Conservation (phyloP, 2,888 invertebrate species). For the Spialia ferax region DNA sequence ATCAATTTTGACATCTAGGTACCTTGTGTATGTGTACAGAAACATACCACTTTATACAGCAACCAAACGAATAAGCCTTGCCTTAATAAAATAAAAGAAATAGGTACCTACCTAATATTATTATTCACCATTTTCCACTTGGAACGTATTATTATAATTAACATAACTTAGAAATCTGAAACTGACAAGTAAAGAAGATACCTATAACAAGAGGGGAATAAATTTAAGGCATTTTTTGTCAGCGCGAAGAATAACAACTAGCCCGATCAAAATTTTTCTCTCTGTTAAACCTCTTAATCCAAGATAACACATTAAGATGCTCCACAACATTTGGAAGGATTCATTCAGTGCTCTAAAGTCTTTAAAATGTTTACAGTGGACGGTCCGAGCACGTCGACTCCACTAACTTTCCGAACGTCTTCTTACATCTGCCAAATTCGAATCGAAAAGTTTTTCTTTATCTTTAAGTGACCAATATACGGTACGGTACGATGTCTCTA, state of each 20-base stretch:
- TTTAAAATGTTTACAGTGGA: constrained; percentile 22
- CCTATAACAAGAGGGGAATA: background rate
- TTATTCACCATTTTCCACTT: too few relatives aligned
- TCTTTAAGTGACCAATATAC: constrained; percentile 48
- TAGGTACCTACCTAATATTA: too few relatives aligned
- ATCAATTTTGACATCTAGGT: too few relatives aligned
- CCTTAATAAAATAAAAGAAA: too few relatives aligned
- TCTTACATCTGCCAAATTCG: constrained; percentile 66
- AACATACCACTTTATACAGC: too few relatives aligned
- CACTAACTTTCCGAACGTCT: constrained; percentile 33
- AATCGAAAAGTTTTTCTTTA: constrained; percentile 74
- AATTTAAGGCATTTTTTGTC: background rate
- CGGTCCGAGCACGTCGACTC: constrained; percentile 23
- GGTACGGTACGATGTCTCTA: background rate
- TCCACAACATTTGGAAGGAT: constrained; percentile 3
- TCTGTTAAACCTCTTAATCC: background rate
- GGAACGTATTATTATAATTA: too few relatives aligned
- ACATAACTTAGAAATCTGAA: too few relatives aligned
- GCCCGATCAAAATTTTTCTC: background rate
- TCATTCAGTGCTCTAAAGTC: constrained; percentile 19
- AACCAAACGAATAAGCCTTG: too few relatives aligned
- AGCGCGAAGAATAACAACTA: background rate
- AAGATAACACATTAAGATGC: background rate
- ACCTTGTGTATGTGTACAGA: too few relatives aligned
- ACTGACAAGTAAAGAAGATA: too few relatives aligned